Evolutionary conservation across 2,113 vertebrate species (phyloP), one percentile per base, ranked within the genome.

Genomic region (Thryonomys swinderianus): DNA sequence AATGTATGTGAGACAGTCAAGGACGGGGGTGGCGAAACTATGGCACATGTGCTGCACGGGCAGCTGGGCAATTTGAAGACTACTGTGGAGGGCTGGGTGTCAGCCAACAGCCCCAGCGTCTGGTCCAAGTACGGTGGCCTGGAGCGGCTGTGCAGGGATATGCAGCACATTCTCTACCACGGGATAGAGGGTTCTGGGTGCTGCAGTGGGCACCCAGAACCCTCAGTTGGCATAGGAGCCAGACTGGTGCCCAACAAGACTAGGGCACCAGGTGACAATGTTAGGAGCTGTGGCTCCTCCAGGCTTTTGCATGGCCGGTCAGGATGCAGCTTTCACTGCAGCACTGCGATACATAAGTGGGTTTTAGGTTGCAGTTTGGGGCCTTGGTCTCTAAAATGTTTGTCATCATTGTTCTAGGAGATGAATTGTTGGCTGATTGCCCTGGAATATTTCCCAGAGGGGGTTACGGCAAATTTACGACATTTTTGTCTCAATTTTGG

Each of bases 111-210:
- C 95, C 99, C 99, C 1, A 99, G 99, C 0, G 99, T 99, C 67
- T 99, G 99, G 99, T 99, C 99, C 53, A 99, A 99, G 85, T 99
- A 99, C 96, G 99, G 99, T 0, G 99, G 99, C 88, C 98, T 99
- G 97, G 99, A 99, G 94, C 98, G 99, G 42, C 99, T 99, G 64
- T 99, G 99, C 97, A 99, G 99, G 95, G 99, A 99, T 98, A 99
- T 99, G 99, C 99, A 99, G 98, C 99, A 98, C 98, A 99, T 99
- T 96, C 98, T 99, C 40, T 99, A 99, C 94, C 99, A 99, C 0
- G 99, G 99, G 23, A n/a, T n/a, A n/a, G n/a, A n/a, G n/a, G n/a
- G n/a, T n/a, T n/a, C n/a, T 53, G 51, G 7, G 37, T 42, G 23
- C 69, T 20, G 37, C 10, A 40, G 37, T 20, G 25, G 40, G 21